Base-by-base conservation (phyloP, 2,797 vertebrate species). In the Myotis pilosus region DNA sequence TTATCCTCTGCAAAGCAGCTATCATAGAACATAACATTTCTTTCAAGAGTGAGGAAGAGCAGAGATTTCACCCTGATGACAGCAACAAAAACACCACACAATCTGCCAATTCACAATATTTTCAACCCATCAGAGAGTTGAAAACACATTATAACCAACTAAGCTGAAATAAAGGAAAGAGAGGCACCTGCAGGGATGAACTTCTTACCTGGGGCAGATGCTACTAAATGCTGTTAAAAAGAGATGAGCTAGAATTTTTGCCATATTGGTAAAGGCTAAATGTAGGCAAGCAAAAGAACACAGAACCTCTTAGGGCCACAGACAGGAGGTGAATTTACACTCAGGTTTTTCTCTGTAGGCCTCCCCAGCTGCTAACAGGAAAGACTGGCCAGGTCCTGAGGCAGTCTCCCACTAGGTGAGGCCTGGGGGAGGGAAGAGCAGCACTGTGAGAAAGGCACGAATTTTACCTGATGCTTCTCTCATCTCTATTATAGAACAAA, bases 201-300 rank as follows among this genome's bases (percentile, higher is more conserved):
- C 20, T 25, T 76, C 30, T 81, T 19, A 66, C 47, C 19, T 23
- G 33, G 28, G 41, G 47, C 11, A 81, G 36, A 79, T 20, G 41
- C 41, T 79, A 44, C 23, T 36, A 22, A 79, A 94, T 30, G 25
- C 47, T 64, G 20, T 41, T 57, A 60, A 66, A n/a, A 78, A 94
- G 17, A 81, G 81, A 79, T 49, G 44, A 91, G 74, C 68, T 76
- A 84, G 75, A 87, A 38, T 90, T 68, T 76, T 78, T 60, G 79
- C 49, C 20, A 89, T 72, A 82, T 55, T 74, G 41, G 4, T 53
- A 69, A 84, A 79, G n/a, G n/a, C 17, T 69, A 13, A 84, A 75
- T 22, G 47, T 60, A 51, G 53, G 33, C 23, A 90, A 87, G 57
- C 15, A 69, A 41, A n/a, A 87, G n/a, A 92, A 57, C 23, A 68